These are phyloP conservation scores for Pyrrhia umbra DNA, from an alignment of 2,888 invertebrate species.

Conservation along the genomic window DNA sequence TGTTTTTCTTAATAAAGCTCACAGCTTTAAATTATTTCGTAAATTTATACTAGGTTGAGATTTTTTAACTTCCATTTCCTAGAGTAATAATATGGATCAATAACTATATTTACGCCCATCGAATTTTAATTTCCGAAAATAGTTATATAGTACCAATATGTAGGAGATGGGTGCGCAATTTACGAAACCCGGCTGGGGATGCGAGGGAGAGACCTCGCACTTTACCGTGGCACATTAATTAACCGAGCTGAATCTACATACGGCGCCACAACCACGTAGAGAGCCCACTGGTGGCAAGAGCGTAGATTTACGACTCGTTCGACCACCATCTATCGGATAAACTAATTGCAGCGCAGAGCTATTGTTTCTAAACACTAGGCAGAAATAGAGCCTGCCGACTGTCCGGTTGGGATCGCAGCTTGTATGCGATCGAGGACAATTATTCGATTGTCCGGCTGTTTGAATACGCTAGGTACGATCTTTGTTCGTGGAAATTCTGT, in stretches of 20 bases:
- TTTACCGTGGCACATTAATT: conserved; percentile 89
- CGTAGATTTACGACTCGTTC: conserved; percentile 89
- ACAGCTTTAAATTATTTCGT: conserved; percentile 21
- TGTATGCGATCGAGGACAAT: conserved; percentile 76
- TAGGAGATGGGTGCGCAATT: conserved; percentile 87
- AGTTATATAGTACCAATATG: conserved; percentile 78
- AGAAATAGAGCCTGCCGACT: conserved; percentile 78
- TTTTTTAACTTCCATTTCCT: neutral
- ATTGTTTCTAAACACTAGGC: conserved; percentile 88
- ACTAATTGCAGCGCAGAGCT: conserved; percentile 88
- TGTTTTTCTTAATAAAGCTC: conserved; percentile 42
- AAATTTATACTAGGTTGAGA: neutral
- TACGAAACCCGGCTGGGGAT: conserved; percentile 82
- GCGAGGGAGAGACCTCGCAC: conserved; percentile 83
- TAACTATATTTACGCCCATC: conserved; percentile 69
- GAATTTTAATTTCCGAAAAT: conserved; percentile 84
- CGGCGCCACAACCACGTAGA: conserved; percentile 84
- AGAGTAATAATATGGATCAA: conserved; percentile 1
- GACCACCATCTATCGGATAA: conserved; percentile 89
- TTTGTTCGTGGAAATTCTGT: conserved; percentile 63
- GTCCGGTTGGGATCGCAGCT: conserved; percentile 71
- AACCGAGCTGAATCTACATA: conserved; percentile 88
- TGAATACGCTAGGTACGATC: conserved; percentile 68
- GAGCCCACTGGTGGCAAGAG: conserved; percentile 86
- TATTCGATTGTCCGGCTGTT: conserved; percentile 77